phyloP scores from a whole-genome alignment of 1,140 invertebrate genomes.

The Ridgeia piscesae region DNA sequence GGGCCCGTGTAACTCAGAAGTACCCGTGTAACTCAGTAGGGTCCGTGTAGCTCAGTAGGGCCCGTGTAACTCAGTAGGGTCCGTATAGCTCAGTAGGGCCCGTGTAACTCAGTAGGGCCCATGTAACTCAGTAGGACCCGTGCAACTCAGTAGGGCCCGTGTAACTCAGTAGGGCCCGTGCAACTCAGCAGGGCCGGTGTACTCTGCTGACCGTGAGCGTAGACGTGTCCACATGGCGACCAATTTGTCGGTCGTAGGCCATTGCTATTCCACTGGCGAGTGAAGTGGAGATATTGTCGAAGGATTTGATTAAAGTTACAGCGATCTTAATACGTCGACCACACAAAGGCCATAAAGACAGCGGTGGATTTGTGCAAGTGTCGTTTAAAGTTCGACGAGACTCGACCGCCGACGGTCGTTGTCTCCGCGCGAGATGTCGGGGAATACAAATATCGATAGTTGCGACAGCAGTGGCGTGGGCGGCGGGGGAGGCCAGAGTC shows the following conservation, averaged over 20 bases:
- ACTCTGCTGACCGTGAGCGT: background rate
- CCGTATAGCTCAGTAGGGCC: too few species aligned
- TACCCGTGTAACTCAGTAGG: too few species aligned
- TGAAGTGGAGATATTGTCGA: background rate
- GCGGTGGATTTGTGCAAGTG: background rate
- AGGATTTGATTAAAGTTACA: constrained; percentile 1
- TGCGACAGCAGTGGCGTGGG: background rate
- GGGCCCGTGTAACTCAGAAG: too few species aligned
- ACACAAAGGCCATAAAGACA: background rate
- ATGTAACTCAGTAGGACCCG: too few species aligned
- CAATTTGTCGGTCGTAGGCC: background rate
- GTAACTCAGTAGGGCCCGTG: too few species aligned
- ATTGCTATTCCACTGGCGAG: background rate
- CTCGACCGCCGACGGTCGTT: background rate
- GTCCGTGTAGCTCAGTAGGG: too few species aligned
- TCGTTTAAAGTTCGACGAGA: background rate
- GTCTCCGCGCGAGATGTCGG: background rate
- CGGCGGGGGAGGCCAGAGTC: background rate
- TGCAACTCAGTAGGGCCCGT: too few species aligned
- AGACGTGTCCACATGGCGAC: background rate
- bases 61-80: too few species aligned
- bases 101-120: too few species aligned
- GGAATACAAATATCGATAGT: background rate
- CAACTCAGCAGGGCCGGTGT: too few species aligned
- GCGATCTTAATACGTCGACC: background rate